Conservation (phyloP, 2,113 vertebrate species). For the Solea senegalensis region DNA sequence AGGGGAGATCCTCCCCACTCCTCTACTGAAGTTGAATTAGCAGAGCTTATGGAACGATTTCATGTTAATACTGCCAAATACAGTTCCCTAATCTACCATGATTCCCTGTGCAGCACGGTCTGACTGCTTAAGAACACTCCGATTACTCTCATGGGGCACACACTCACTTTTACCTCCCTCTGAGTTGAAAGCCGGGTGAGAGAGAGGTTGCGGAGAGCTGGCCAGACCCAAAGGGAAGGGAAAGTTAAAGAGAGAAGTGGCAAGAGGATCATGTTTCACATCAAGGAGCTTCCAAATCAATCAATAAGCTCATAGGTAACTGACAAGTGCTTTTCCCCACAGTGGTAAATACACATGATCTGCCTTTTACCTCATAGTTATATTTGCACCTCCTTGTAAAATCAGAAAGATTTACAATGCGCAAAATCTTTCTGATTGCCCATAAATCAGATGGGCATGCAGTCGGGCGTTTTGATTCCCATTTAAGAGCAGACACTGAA, state of each 20-base stretch:
- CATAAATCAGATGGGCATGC: not conserved
- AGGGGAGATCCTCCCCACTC: slow-evolving; percentile 37
- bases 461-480: slow-evolving; percentile 14
- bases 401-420: too few relatives aligned
- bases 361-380: slow-evolving; percentile 1
- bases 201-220: not conserved
- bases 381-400: not conserved
- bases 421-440: too few relatives aligned
- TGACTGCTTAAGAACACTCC: slow-evolving; percentile 68
- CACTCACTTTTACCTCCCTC: slow-evolving; percentile 60
- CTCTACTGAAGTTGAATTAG: slow-evolving; percentile 68
- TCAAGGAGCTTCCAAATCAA: slow-evolving; percentile 5
- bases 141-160: slow-evolving; percentile 59
- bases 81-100: slow-evolving; percentile 75
- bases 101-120: slow-evolving; percentile 62
- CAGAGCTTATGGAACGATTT: slow-evolving; percentile 70
- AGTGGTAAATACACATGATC: slow-evolving; percentile 4
- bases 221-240: not conserved
- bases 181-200: slow-evolving; percentile 4
- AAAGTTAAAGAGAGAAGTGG: not conserved
- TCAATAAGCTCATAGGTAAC: not conserved
- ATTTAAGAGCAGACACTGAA: slow-evolving; percentile 34
- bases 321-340: not conserved
- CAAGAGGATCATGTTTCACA: not conserved
- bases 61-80: slow-evolving; percentile 75